These are phyloP conservation scores for Arothron firmamentum DNA, from an alignment of 2,113 vertebrate genomes.

Conservation along the genomic window DNA sequence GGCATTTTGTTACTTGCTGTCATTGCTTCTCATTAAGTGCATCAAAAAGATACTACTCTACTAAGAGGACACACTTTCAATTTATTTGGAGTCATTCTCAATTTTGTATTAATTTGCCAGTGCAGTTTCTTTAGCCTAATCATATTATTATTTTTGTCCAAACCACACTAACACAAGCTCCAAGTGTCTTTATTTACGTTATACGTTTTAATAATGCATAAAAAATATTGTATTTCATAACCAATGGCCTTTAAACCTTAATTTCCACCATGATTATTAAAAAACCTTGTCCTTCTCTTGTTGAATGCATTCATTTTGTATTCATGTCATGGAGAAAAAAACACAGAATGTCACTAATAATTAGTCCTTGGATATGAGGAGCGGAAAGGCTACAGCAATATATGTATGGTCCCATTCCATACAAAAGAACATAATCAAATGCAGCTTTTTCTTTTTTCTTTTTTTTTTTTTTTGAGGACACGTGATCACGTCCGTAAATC, in stretches of 20 bases:
- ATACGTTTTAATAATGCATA: no score
- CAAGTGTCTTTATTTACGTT: no score
- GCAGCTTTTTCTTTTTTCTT: conserved; percentile 33
- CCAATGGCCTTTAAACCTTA: conserved; percentile 3
- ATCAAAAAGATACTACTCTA: no score
- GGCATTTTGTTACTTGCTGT: no score
- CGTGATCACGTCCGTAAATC: conserved; percentile 60
- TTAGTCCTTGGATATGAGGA: conserved; percentile 53
- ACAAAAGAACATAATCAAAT: conserved; percentile 52
- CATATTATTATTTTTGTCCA: no score
- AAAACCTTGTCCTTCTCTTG: conserved; percentile 24
- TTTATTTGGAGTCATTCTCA: no score
- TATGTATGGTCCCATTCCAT: conserved; percentile 24
- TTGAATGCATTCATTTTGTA: conserved; percentile 22
- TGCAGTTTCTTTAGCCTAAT: no score
- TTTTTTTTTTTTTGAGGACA: conserved; percentile 42
- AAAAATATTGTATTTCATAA: not conserved
- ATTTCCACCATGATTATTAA: conserved; percentile 7
- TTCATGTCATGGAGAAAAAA: conserved; percentile 26
- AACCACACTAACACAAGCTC: no score
- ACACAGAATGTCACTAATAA: conserved; percentile 49
- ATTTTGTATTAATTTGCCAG: no score
- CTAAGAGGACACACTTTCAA: no score
- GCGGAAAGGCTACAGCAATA: conserved; percentile 39
- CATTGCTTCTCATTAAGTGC: no score